Evolutionary conservation across 2,888 invertebrate species (phyloP), one percentile per base, ranked within the genome.

Genomic region (Mesochorus sp.): DNA sequence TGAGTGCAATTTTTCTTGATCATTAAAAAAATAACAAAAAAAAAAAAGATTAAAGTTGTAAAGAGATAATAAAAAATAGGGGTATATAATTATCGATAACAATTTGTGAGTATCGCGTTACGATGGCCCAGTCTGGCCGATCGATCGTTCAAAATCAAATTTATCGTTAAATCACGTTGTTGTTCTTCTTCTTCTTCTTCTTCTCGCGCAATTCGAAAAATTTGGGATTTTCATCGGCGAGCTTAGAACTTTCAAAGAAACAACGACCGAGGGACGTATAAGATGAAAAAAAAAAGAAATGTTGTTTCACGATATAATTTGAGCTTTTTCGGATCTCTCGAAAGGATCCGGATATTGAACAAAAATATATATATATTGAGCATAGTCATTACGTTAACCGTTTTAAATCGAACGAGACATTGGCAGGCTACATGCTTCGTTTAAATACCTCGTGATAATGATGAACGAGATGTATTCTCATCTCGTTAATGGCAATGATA

Each of bases 371-470:
- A n/a, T n/a, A 64, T 49, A 37, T 79, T 76, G 80, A 80, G 80
- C 78, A 80, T 71, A 57, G 59, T 71, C 73, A 55, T n/a, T 71
- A 76, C 51, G 70, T 68, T 26, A 55, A 76, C 64, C 70, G 51
- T 61, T 51, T 2, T 12, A 59, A 61, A 62, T 76, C 73, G 75
- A 76, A 73, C 76, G 72, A 80, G 67, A 81, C 67, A 80, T 78
- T 76, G 76, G 76, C 76, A 78, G 78, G 73, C 76, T 78, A 78
- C 80, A 80, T 78, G 78, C 81, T 76, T 73, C 75, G 61, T 75
- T n/a, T 67, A 79, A 81, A 75, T 76, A 76, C 76, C 76, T 75
- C 81, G 73, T 75, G 72, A 73, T 76, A 34, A 72, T 77, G 71
- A 81, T 75, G 72, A 75, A 75, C 70, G 75, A 76, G 75, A 78